Evolutionary conservation across 2,888 invertebrate species (phyloP).

Genomic region (Hemithea aestivaria): DNA sequence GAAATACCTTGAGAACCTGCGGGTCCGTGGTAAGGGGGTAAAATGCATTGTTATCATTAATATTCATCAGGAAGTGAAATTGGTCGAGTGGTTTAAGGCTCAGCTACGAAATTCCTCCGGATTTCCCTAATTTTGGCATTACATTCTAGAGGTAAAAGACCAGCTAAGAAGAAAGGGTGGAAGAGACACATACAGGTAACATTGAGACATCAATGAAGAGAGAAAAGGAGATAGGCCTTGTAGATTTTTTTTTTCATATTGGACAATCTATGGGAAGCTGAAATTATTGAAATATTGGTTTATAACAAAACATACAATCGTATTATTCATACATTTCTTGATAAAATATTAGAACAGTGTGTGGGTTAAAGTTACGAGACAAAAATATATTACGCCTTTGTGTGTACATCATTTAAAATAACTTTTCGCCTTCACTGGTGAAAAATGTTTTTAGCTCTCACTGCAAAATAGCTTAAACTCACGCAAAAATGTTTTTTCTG

Average conservation of each 20-base stretch:
- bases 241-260: slow-evolving; percentile 37
- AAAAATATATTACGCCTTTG: too few relatives aligned
- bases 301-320: too few relatives aligned
- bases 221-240: slow-evolving; percentile 52
- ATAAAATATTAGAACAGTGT: too few relatives aligned
- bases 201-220: slow-evolving; percentile 66
- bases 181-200: slow-evolving; percentile 65
- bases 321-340: too few relatives aligned
- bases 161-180: slow-evolving; percentile 54
- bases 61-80: slow-evolving; percentile 66
- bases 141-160: slow-evolving; percentile 54
- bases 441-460: too few relatives aligned
- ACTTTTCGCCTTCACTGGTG: too few relatives aligned
- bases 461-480: too few relatives aligned
- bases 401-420: too few relatives aligned
- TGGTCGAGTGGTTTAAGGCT: slow-evolving; percentile 40
- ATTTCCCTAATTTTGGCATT: slow-evolving; percentile 60
- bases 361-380: too few relatives aligned
- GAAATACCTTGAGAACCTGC: slow-evolving; percentile 81
- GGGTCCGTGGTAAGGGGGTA: slow-evolving; percentile 74
- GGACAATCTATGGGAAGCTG: slow-evolving; percentile 51
- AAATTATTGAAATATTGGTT: too few relatives aligned
- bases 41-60: slow-evolving; percentile 76
- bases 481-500: too few relatives aligned
- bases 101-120: slow-evolving; percentile 54